Base-by-base conservation (phyloP, 2,113 vertebrate genomes). In the Meleagris gallopavo region DNA sequence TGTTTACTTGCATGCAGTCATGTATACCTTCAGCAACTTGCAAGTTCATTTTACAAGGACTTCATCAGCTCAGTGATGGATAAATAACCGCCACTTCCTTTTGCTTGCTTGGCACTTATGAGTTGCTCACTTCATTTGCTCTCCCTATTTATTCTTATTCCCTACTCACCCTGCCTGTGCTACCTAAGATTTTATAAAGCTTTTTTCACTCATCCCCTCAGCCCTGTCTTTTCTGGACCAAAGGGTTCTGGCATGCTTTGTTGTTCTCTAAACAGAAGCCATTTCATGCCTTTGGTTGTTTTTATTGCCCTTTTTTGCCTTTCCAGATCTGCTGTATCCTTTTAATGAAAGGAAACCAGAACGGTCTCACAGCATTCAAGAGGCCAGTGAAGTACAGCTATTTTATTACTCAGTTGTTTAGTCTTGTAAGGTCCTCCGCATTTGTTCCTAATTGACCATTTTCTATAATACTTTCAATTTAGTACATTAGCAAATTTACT, bases 201-300 rank as follows among this genome's bases (percentile, higher is more conserved):
- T 89, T 91, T 72, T 76, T 58, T 83, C 30, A 5, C 27, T 82
- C 22, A 27, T 8, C 3, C 16, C 25, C 34, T 87, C n/a, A 87
- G 8, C 21, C 34, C 32, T 38, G 9, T 70, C 21, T 66, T 83
- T 60, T 81, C 48, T 64, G 58, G 48, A 82, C 27, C 32, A 48
- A 41, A 77, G 46, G 38, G 15, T 58, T 71, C 24, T 87, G 66
- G 4, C 6, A 38, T 13, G 32, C 9, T 3, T 79, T 4, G 3
- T 64, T 72, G 30, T 64, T 85, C 62, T 61, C 1, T 1, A 1
- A 0, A 0, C 34, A 34, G 30, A 11, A 5, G 11, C 19, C 6
- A 13, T 78, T 78, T 41, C 48, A 43, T 60, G 38, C 21, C 46
- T 66, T 11, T 64, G 4, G 4, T 78, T 87, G 36, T 22, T 29